These are phyloP conservation scores for Rhinopomastus cyanomelas DNA, from an alignment of 2,113 vertebrate species.

Conservation along the genomic window DNA sequence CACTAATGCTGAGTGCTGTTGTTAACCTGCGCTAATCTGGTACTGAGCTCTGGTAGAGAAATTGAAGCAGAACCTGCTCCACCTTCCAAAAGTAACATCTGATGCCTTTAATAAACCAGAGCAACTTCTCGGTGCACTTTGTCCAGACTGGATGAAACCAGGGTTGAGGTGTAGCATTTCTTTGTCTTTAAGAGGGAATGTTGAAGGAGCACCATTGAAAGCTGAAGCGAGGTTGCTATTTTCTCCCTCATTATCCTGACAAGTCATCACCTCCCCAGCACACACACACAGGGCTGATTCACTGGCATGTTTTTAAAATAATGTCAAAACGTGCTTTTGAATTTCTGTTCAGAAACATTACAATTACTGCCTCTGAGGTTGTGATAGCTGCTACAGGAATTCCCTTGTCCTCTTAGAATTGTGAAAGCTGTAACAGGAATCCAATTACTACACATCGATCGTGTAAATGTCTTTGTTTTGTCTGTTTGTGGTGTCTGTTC, in stretches of 20 bases:
- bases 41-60: neutral
- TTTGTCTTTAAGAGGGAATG: neutral
- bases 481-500: neutral
- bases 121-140: neutral
- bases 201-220: neutral
- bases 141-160: neutral
- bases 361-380: neutral
- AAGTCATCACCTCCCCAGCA: neutral
- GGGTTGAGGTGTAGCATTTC: neutral
- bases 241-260: neutral
- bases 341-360: neutral
- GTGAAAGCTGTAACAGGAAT: neutral
- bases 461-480: neutral
- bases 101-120: neutral
- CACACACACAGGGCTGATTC: slow-evolving; percentile 11
- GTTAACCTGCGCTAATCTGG: neutral
- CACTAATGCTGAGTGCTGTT: neutral
- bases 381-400: neutral
- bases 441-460: neutral
- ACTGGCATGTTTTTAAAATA: slow-evolving; percentile 31
- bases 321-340: neutral
- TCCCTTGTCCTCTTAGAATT: neutral
- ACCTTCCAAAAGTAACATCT: neutral
- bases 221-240: neutral
- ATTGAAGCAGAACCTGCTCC: neutral